phyloP scores from a whole-genome alignment of 2,113 vertebrate species.

The Zosterops hypoxanthus region DNA sequence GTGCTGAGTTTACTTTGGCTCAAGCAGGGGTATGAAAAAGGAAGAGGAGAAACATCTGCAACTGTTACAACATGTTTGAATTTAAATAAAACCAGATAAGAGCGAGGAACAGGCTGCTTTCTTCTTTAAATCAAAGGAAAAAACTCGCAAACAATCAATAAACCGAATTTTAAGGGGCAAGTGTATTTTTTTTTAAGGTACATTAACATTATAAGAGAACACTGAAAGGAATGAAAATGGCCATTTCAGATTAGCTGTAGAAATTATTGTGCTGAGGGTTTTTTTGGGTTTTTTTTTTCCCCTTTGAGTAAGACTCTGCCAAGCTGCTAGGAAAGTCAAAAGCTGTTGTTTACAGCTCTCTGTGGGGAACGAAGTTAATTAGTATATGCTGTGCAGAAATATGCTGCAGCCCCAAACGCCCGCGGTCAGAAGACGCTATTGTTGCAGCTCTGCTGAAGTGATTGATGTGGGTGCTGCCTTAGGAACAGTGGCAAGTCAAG shows the following conservation, averaged over 20 bases:
- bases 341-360: neutral
- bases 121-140: neutral
- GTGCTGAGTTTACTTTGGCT: neutral
- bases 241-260: neutral
- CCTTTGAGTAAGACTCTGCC: neutral
- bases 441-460: accelerated
- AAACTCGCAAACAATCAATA: neutral
- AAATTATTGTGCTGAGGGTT: neutral
- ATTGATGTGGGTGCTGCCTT: neutral
- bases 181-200: neutral
- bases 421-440: neutral
- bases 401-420: neutral
- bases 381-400: neutral
- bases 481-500: neutral
- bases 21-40: neutral
- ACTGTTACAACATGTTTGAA: neutral
- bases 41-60: slow-evolving; percentile 7
- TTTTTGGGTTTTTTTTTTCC: neutral
- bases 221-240: neutral
- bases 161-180: neutral
- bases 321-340: neutral
- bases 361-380: neutral
- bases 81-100: neutral
- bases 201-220: neutral
- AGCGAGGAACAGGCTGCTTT: neutral